Base-by-base conservation (phyloP, 2,113 vertebrate genomes). In the Eonycteris spelaea region DNA sequence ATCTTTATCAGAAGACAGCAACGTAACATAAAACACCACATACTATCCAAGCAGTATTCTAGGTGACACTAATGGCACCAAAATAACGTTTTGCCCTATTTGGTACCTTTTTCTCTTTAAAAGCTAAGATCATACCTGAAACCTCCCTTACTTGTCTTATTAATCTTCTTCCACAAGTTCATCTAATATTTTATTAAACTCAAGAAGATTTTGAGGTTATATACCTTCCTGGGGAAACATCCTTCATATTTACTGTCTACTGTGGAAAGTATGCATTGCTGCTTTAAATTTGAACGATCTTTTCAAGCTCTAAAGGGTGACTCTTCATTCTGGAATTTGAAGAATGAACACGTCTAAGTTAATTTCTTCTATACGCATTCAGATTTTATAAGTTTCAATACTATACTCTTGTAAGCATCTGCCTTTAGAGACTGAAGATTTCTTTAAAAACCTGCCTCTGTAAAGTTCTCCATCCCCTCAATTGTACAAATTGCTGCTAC, bases 201-300 rank as follows among this genome's bases (percentile, higher is more conserved):
- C n/a, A 43, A 70, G 35, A 30, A 26, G 33, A 53, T 74, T 48
- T 88, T 78, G 53, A 92, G 26, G 15, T 43, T 61, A 71, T 71
- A 78, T 5, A 15, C 8, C 15, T 5, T 55, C 33, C 14, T 2
- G 26, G 6, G 38, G 38, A 63, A 63, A 96, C 2, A 13, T 57
- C 21, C 33, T 57, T 70, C n/a, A 79, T 22, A 67, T 89, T 35
- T 84, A 45, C 45, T 85, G 9, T 78, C 55, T 84, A 65, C 55
- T 40, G 14, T 79, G 35, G 59, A 73, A 68, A 67, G 21, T 79
- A 78, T 74, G 30, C 40, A 67, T 55, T 73, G 10, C 57, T 79
- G 38, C 38, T 79, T 92, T 84, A 92, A 59, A 92, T 78, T 89
- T 89, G 55, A 88, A 65, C 12, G 79, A 48, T 67, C 63, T 85